A percentile compares a stretch with the other conserved stretches of the same genome.
These are phyloP conservation scores for Cyprinus carpio DNA, from an alignment of 2,113 vertebrate species.

Conservation along the genomic window DNA sequence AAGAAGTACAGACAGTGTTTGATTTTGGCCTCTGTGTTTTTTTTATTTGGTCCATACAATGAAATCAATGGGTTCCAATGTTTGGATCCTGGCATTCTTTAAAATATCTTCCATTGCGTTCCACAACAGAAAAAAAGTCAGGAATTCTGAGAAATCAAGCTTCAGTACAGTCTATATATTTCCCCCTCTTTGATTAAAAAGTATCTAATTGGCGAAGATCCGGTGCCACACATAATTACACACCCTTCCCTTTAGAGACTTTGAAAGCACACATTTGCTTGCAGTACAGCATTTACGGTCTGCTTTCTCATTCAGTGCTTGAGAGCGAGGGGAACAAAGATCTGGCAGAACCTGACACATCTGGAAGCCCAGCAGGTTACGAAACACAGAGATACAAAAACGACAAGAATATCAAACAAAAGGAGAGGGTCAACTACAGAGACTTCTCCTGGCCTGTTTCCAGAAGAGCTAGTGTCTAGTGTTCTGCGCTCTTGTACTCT, in stretches of 20 bases:
- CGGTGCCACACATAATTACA: constrained; percentile 46
- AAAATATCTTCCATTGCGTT: background rate
- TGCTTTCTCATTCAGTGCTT: constrained; percentile 28
- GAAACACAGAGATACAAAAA: constrained; percentile 30
- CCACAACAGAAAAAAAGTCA: background rate
- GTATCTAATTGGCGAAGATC: constrained; percentile 50
- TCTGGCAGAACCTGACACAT: constrained; percentile 45
- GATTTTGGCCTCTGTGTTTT: background rate
- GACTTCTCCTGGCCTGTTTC: constrained; percentile 24
- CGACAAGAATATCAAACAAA: constrained; percentile 22
- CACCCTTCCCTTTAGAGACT: constrained; percentile 25
- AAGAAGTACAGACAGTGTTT: too few relatives aligned
- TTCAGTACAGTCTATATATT: background rate
- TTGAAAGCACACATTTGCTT: constrained; percentile 39
- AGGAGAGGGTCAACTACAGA: constrained; percentile 36
- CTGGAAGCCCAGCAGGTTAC: constrained; percentile 39
- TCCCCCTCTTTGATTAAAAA: constrained; percentile 23
- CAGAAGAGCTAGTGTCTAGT: constrained; percentile 35
- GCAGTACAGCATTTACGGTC: constrained; percentile 17
- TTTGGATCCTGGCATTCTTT: background rate
- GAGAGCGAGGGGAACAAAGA: constrained; percentile 36
- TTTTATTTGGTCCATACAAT: background rate
- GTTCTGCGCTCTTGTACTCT: constrained; percentile 18
- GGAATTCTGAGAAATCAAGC: constrained; percentile 1
- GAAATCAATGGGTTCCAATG: background rate